Conservation (phyloP, 1,140 invertebrate genomes). For the Bombus superbus region DNA sequence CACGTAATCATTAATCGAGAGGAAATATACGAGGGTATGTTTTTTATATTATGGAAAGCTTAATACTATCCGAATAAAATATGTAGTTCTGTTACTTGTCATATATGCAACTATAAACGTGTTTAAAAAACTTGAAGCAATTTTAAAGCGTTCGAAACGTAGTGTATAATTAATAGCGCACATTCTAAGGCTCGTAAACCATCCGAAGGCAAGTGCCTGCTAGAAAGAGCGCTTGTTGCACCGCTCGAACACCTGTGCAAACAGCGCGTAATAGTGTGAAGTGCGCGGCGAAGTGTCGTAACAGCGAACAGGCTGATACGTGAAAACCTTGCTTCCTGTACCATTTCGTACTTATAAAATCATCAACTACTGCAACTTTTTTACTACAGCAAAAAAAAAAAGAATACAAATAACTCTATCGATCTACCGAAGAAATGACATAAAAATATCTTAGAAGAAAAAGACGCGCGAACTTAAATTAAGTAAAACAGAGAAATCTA, state of each 20-base stretch:
- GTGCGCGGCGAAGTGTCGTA: conserved; percentile 41
- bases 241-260: conserved; percentile 57
- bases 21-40: too few species aligned
- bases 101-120: neutral
- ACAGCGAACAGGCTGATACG: conserved; percentile 33
- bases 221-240: conserved; percentile 12
- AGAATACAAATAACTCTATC: neutral
- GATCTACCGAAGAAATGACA: neutral
- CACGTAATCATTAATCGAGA: too few species aligned
- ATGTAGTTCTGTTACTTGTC: neutral
- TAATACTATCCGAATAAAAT: neutral
- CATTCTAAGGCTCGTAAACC: conserved; percentile 27
- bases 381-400: neutral
- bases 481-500: neutral
- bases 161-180: conserved; percentile 5
- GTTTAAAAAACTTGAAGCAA: neutral
- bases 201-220: conserved; percentile 20
- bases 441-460: neutral
- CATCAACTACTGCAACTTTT: neutral
- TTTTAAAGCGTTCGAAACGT: neutral
- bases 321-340: conserved; percentile 49
- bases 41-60: neutral
- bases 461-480: too few species aligned
- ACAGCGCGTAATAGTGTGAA: conserved; percentile 47
- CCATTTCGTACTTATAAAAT: conserved; percentile 5